Evolutionary conservation across 37 sponge, comb jelly and placozoan genomes (phyloP).

Genomic region (Bolinopsis microptera): DNA sequence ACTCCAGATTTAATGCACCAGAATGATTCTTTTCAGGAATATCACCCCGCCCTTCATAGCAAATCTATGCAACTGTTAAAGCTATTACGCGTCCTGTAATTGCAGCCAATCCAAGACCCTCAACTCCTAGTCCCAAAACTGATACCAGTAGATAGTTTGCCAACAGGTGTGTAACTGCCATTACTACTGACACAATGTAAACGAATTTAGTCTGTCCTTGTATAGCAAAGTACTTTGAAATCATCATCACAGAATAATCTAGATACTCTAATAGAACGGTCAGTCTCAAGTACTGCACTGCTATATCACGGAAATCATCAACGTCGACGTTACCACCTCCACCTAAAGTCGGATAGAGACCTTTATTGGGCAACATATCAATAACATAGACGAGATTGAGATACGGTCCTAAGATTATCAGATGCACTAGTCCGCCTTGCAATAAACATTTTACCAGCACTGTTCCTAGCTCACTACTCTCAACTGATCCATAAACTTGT

Average conservation of each 20-base stretch:
- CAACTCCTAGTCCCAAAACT: background rate
- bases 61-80: background rate
- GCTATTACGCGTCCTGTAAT: background rate
- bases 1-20: no score
- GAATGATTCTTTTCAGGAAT: background rate
- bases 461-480: background rate
- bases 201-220: background rate
- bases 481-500: background rate
- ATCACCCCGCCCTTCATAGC: background rate
- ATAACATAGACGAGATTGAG: background rate
- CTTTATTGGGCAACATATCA: background rate
- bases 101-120: background rate
- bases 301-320: slow-evolving; percentile 5
- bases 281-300: background rate
- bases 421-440: background rate
- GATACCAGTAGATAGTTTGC: background rate
- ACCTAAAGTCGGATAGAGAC: background rate
- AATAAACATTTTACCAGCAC: background rate
- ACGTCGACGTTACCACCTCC: background rate
- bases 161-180: background rate
- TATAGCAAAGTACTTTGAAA: slow-evolving; percentile 1
- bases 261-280: background rate
- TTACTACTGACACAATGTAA: background rate
- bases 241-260: background rate
- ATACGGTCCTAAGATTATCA: slow-evolving; percentile 3